Evolutionary conservation across 2,888 invertebrate genomes (phyloP), one percentile per base, ranked within the genome.

Genomic region (Dolichomitus sp.): DNA sequence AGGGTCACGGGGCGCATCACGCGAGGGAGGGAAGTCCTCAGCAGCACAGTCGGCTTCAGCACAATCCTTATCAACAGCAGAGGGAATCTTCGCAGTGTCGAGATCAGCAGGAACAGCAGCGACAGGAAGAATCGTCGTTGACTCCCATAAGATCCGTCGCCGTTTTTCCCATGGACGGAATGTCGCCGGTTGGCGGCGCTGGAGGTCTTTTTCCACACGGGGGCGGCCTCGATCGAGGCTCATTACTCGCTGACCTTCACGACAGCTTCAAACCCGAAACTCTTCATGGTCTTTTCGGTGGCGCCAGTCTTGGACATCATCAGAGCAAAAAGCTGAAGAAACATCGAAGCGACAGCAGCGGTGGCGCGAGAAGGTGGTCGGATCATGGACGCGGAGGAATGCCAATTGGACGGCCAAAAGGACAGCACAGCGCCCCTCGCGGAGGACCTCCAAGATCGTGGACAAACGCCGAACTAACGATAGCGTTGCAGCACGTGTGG

Each of bases 401-500:
- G 92, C 85, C 95, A 96, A 97, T 96, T 92, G 96, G 97, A 91
- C 95, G 98, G 90, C 98, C 98, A 74, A 98, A 98, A 93, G 98
- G 98, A 61, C 98, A 98, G 91, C 98, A 98, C 94, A 97, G 97
- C 89, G 98, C 98, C 50, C 98, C 98, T 30, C 95, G 98, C 87
- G 98, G 98, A 30, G 98, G 98, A 12, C 98, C 98, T 12, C 98
- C 98, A 0, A 95, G 98, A 74, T 98, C 98, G 1, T 98, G 98
- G 98, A 98, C 98, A 84, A 98, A 98, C 94, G 97, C 97, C 48
- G 98, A 98, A 91, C 95, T 98, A 70, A 98, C 98, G 70, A 97
- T 98, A 94, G 98, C 98, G 1, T 95, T 98, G 72, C 98, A 98
- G 91, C 98, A 98, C 94, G 98, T 98, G n/a, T 98, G 98, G 98